A percentile compares a stretch with the other conserved stretches of the same genome.
Evolutionary conservation across 1,140 invertebrate genomes (phyloP).

Genomic region (Drosophila virilis): DNA sequence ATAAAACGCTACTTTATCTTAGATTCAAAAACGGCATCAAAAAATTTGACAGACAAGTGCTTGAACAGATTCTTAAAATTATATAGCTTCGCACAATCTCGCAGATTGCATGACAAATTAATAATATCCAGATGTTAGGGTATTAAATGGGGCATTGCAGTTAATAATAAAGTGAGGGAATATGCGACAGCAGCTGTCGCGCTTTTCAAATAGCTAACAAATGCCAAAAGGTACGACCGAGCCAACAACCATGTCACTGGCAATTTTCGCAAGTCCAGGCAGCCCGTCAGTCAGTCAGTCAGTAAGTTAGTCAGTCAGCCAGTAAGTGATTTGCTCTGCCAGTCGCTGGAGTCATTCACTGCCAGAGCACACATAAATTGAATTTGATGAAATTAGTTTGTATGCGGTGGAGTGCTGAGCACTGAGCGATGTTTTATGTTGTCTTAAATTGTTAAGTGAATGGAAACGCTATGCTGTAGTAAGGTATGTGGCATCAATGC

Average conservation of each 20-base stretch:
- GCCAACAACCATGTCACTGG: constrained; percentile 53
- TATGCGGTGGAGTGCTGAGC: constrained; percentile 31
- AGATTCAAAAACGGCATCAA: too few species aligned
- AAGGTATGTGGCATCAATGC: constrained; percentile 5
- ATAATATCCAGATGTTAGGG: background rate
- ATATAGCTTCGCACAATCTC: too few species aligned
- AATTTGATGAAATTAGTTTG: constrained; percentile 74
- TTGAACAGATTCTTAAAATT: too few species aligned
- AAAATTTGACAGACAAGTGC: too few species aligned
- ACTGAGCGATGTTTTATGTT: constrained; percentile 45
- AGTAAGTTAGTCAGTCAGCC: constrained; percentile 5
- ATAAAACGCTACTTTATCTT: too few species aligned
- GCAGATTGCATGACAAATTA: background rate
- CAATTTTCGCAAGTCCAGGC: constrained; percentile 39
- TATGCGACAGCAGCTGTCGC: constrained; percentile 78
- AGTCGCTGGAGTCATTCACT: constrained; percentile 6
- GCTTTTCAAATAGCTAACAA: constrained; percentile 68
- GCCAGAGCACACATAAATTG: constrained; percentile 59
- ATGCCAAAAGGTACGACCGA: constrained; percentile 70
- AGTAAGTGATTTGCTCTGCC: constrained; percentile 5
- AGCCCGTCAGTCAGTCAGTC: constrained; percentile 16
- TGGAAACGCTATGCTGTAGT: constrained; percentile 3
- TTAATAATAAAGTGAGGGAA: constrained; percentile 79
- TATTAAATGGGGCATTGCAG: constrained; percentile 41
- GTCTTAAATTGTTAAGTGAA: constrained; percentile 45